These are phyloP conservation scores for Gymnocypris eckloni DNA, from an alignment of 2,797 vertebrate genomes.

Conservation along the genomic window DNA sequence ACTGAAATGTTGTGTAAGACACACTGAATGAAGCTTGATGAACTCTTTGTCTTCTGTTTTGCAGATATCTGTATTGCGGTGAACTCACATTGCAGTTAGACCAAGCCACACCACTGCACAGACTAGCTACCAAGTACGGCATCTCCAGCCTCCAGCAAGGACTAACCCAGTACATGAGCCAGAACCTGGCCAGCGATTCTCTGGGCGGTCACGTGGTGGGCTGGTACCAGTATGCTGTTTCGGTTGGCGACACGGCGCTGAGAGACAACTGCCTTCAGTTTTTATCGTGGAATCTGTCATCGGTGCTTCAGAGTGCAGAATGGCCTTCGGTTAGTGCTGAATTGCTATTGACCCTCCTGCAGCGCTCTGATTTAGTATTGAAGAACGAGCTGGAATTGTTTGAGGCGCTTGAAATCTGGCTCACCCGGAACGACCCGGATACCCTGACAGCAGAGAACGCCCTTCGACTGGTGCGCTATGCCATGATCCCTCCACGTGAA, in stretches of 20 bases:
- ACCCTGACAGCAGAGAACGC: conserved; percentile 80
- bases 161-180: conserved; percentile 90
- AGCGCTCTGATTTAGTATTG: conserved; percentile 89
- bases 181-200: conserved; percentile 84
- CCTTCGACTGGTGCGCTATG: conserved; percentile 87
- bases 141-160: conserved; percentile 85
- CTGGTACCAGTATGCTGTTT: conserved; percentile 91
- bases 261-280: conserved; percentile 90
- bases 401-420: conserved; percentile 87
- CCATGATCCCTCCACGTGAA: conserved; percentile 90
- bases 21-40: not conserved
- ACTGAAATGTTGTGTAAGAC: not conserved
- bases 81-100: conserved; percentile 86
- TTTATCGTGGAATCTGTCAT: conserved; percentile 92
- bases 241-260: conserved; percentile 78
- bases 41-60: not conserved
- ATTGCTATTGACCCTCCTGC: conserved; percentile 87
- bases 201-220: conserved; percentile 87
- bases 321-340: conserved; percentile 83
- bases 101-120: conserved; percentile 88
- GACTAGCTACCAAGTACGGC: conserved; percentile 87
- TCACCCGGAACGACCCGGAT: conserved; percentile 80
- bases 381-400: conserved; percentile 92
- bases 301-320: conserved; percentile 83
- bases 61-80: conserved; percentile 93